Percentiles rank a stretch among this genome's conserved stretches.
phyloP scores from a whole-genome alignment of 2,797 vertebrate genomes.

The Lateolabrax maculatus region DNA sequence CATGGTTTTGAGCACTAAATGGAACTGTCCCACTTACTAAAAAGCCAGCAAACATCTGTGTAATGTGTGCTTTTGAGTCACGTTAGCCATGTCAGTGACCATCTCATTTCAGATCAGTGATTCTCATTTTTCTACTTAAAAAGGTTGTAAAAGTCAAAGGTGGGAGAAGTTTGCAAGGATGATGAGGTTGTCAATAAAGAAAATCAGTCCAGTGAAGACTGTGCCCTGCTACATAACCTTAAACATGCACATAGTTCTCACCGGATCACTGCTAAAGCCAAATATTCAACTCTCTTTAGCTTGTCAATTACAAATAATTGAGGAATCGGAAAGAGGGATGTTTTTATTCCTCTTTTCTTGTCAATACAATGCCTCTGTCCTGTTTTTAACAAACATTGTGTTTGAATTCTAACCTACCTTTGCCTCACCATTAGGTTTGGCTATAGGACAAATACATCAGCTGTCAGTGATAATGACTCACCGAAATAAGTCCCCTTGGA shows the following conservation, averaged over 20 bases:
- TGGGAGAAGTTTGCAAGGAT: slow-evolving; percentile 29
- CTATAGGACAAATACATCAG: background rate
- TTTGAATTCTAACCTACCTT: background rate
- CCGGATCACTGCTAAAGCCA: background rate
- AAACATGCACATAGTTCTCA: background rate
- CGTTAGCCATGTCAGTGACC: slow-evolving; percentile 66
- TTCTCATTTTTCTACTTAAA: slow-evolving; percentile 51
- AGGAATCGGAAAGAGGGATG: background rate
- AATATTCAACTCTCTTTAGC: background rate
- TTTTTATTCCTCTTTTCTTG: background rate
- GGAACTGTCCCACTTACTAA: slow-evolving; percentile 27
- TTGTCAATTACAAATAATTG: slow-evolving; percentile 3
- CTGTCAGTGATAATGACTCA: background rate
- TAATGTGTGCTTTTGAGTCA: slow-evolving; percentile 51
- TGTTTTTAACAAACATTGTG: background rate
- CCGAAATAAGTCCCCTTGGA: slow-evolving; percentile 9
- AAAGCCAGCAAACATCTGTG: slow-evolving; percentile 47
- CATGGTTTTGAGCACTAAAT: slow-evolving; percentile 18
- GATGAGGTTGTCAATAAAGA: slow-evolving; percentile 16
- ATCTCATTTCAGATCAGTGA: slow-evolving; percentile 66
- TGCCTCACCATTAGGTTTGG: background rate
- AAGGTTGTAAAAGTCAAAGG: slow-evolving; percentile 43
- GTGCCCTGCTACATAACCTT: background rate
- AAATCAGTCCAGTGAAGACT: slow-evolving; percentile 14
- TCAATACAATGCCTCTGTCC: slow-evolving; percentile 2